Evolutionary conservation across 2,113 vertebrate genomes (phyloP), one percentile per base, ranked within the genome.

Genomic region (Indicator maculatus): DNA sequence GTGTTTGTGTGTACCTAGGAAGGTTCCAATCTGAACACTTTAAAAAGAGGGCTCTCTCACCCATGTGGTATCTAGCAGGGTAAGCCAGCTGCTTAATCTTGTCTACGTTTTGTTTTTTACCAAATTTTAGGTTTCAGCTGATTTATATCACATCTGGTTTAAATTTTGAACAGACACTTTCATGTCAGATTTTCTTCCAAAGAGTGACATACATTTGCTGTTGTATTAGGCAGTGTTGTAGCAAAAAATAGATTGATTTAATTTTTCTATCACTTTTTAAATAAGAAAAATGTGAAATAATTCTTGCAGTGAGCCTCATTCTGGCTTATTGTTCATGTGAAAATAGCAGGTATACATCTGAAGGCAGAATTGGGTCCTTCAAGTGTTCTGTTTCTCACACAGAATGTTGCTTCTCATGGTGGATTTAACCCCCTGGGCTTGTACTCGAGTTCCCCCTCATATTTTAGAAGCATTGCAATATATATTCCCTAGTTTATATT

Each of bases 131-230:
- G 89, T 97, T 97, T 97, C 94, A 96, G 93, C 94, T 97, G 93
- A 94, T 97, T 93, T 94, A 13, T 93, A 95, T 96, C 95, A 96
- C 96, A 96, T 96, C 93, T 97, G 97, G 94, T 96, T 97, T 97
- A 91, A 82, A 90, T 91, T 92, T 75, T 82, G 59, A 92, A 66
- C 50, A 69, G 78, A 87, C 36, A 88, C 64, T 97, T 92, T 58
- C 59, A 88, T 89, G 66, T 88, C 63, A 90, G 72, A 90, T 82
- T 97, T 94, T 95, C 39, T 84, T 91, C 76, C 50, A 27, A 66
- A 93, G 72, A 50, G n/a, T 94, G 74, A 70, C 86, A 86, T 89
- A 78, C 12, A 1, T 81, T 95, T 86, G 58, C 63, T 93, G 61
- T 88, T 96, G 39, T 89, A 90, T 90, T 86, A 93, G 80, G 58